A percentile compares a stretch with the other conserved stretches of the same genome.
phyloP scores from a whole-genome alignment of 2,113 vertebrate species.

The Rhinolophus sinicus region DNA sequence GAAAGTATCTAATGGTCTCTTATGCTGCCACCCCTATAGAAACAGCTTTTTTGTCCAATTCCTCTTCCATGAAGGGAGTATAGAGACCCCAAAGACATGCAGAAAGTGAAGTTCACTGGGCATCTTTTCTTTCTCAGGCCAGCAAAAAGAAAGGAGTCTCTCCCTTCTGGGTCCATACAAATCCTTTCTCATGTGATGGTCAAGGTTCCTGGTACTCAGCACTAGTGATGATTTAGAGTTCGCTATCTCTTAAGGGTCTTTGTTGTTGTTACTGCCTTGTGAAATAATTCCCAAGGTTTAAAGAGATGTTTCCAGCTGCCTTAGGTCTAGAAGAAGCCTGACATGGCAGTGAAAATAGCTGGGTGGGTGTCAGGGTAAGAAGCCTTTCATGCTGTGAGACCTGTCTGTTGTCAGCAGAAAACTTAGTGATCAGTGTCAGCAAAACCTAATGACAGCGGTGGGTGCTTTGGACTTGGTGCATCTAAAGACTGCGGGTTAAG shows the following conservation, averaged over 20 bases:
- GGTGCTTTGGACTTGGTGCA: not conserved
- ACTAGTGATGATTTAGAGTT: not conserved
- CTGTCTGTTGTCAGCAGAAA: slow-evolving; percentile 2
- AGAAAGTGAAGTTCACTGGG: not conserved
- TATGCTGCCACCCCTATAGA: not conserved
- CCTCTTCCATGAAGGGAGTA: not conserved
- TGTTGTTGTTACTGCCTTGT: not conserved
- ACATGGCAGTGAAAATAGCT: not conserved
- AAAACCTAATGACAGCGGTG: not conserved
- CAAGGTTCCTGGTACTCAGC: not conserved
- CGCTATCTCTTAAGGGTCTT: not conserved
- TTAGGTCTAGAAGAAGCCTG: not conserved
- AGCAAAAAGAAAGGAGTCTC: not conserved
- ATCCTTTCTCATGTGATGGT: not conserved
- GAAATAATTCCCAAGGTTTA: not conserved
- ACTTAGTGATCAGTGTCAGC: not conserved
- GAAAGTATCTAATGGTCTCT: not conserved
- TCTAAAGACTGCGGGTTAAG: not conserved
- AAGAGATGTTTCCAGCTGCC: not conserved
- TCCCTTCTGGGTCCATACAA: not conserved
- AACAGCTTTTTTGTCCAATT: not conserved
- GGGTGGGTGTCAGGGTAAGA: not conserved
- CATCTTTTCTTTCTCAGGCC: not conserved
- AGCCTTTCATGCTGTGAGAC: not conserved
- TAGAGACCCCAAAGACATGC: not conserved